Percentiles rank a stretch among this genome's conserved stretches.
These are phyloP conservation scores for Cantharis lateralis DNA, from an alignment of 2,888 invertebrate species.

Conservation along the genomic window DNA sequence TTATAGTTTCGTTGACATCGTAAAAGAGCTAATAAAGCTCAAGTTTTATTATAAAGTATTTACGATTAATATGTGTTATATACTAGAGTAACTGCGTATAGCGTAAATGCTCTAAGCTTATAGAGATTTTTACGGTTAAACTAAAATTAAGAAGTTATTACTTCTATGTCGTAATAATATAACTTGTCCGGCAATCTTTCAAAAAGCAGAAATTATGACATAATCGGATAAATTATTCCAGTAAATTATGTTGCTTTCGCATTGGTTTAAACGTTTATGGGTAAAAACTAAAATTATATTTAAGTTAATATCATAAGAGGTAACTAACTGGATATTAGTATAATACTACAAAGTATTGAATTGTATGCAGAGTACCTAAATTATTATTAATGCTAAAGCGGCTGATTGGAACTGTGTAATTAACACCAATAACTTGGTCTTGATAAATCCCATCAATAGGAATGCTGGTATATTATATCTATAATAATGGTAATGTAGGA, in stretches of 20 bases:
- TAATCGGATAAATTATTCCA: neutral
- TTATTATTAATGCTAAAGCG: neutral
- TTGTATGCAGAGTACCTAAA: no score
- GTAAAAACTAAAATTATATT: no score
- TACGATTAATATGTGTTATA: slow-evolving; percentile 25
- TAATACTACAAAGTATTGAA: no score
- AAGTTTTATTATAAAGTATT: slow-evolving; percentile 28
- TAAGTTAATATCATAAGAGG: no score
- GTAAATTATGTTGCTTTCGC: neutral
- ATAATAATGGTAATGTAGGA: no score
- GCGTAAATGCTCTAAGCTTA: slow-evolving; percentile 8
- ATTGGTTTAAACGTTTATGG: neutral
- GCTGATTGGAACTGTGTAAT: neutral
- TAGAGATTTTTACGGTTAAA: slow-evolving; percentile 4
- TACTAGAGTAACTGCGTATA: slow-evolving; percentile 6
- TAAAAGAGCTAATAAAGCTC: slow-evolving; percentile 30
- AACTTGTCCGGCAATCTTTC: neutral
- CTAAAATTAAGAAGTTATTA: slow-evolving; percentile 1
- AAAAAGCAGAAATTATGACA: neutral
- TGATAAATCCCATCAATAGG: no score
- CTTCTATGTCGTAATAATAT: neutral
- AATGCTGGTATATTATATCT: no score
- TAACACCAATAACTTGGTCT: no score
- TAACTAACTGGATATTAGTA: no score
- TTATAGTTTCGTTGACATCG: slow-evolving; percentile 26